Evolutionary conservation across 2,888 invertebrate genomes (phyloP), one percentile per base, ranked within the genome.

Genomic region (Celastrina argiolus): DNA sequence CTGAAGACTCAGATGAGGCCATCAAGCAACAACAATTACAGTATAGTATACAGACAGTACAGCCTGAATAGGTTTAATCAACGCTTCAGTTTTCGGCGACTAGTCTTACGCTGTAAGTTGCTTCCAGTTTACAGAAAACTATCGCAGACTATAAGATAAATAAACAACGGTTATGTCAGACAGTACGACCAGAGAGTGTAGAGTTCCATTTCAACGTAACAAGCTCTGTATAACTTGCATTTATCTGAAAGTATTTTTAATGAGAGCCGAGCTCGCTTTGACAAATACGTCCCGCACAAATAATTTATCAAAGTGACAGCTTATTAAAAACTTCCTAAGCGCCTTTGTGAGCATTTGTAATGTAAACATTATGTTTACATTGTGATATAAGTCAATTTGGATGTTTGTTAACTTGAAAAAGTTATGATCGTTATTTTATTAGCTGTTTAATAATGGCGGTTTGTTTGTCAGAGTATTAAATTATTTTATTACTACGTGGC

Each of bases 301-400:
- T 61, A 61, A 61, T 61, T 61, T 39, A 39, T 61, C 61, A 61
- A 61, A 61, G 61, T 61, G 39, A 61, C 61, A 39, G 61, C 61
- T 61, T 61, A 61, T 61, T 61, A 61, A 61, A 61, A 61, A 61
- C 34, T 61, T 61, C 34, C 18, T 61, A 39, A 61, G 61, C 61
- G 22, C 22, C 39, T n/a, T 61, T 18, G 36, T 14, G 22, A 14
- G 39, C 36, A 18, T 34, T 22, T n/a, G 59, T 31, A 16, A 16
- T 61, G 18, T 39, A 36, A 36, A 12, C 36, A 36, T 36, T 1
- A 51, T 51, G 51, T 26, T 51, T 51, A 51, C 22, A 10, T 22
- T 22, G 36, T 8, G 12, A 36, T 36, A 10, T 12, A 12, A 36
- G 36, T 36, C 36, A 36, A 36, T 36, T 36, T 36, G 8, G 36